Percentiles rank a stretch among this genome's conserved stretches.
Evolutionary conservation across 2,888 invertebrate genomes (phyloP).

Genomic region (Ornithoptera alexandrae): DNA sequence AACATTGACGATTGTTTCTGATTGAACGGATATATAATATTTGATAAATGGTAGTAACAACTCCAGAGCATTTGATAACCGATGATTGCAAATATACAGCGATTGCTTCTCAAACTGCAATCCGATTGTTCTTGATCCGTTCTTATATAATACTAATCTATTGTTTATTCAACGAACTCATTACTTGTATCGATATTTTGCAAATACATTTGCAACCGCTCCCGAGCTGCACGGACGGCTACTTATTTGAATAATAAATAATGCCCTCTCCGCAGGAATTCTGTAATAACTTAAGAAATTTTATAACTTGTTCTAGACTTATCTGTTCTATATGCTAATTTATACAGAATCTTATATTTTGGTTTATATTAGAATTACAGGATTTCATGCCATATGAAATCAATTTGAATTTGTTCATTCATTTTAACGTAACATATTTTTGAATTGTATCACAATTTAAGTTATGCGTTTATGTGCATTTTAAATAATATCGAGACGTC

Average conservation of each 20-base stretch:
- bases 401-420: too few relatives aligned
- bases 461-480: too few relatives aligned
- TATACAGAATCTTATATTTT: constrained; percentile 1
- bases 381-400: background rate
- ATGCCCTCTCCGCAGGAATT: constrained; percentile 24
- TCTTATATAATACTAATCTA: constrained; percentile 52
- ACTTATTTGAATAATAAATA: constrained; percentile 29
- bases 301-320: constrained; percentile 13
- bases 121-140: constrained; percentile 43
- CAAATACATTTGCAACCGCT: constrained; percentile 21
- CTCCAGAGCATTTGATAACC: constrained; percentile 45
- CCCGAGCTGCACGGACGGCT: constrained; percentile 13
- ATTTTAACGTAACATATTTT: too few relatives aligned
- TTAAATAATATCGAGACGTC: background rate
- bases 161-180: constrained; percentile 43
- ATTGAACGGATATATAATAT: constrained; percentile 38
- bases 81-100: constrained; percentile 45
- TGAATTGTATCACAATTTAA: too few relatives aligned
- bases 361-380: background rate
- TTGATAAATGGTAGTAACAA: constrained; percentile 60
- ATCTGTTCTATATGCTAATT: constrained; percentile 14
- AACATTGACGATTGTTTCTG: constrained; percentile 38
- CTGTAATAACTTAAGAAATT: constrained; percentile 20
- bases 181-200: constrained; percentile 26
- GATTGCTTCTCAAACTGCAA: constrained; percentile 43